Evolutionary conservation across 2,113 vertebrate species (phyloP), one percentile per base, ranked within the genome.

Genomic region (Felis chaus): DNA sequence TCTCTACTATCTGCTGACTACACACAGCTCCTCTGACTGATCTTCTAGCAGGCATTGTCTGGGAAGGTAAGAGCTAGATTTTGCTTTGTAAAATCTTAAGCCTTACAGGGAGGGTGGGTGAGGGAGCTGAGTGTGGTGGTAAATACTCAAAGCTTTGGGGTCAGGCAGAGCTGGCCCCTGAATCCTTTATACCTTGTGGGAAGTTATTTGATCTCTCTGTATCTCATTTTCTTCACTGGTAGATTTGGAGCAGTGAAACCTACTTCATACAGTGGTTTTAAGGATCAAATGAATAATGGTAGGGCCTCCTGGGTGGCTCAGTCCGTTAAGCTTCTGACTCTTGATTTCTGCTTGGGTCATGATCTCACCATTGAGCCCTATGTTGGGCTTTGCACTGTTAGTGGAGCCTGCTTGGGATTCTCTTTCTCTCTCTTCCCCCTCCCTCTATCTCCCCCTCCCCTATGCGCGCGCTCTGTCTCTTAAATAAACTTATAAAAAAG

Each of bases 191-290:
- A 25, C 18, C 4, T 45, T 81, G 7, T 29, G 18, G 41, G 48
- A 89, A 95, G 18, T 85, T 89, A 66, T 39, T 57, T 96, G 65
- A 73, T 69, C 11, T 96, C 41, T 68, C 63, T 91, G 39, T 29
- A 12, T 74, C 74, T 93, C 11, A 23, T 91, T 85, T 80, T 71
- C 45, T 82, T 91, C 15, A 53, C n/a, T 18, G 89, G 7, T 94
- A 68, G 89, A 65, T 63, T 48, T 85, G 48, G 53, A 10, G 31
- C 53, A 63, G 83, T 79, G 36, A 21, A 48, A 18, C 50, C 11
- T 71, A 31, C 65, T 78, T 84, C 16, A 18, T 53, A 31, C 11
- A 21, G 21, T 74, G 36, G 15, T 48, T 80, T 96, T 61, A 92
- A 76, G 88, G 16, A 65, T 81, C n/a, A 66, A 71, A 63, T 83